Percentiles rank a stretch among this genome's conserved stretches.
Conservation (phyloP, 1,140 invertebrate species). For the Eriosoma lanigerum region DNA sequence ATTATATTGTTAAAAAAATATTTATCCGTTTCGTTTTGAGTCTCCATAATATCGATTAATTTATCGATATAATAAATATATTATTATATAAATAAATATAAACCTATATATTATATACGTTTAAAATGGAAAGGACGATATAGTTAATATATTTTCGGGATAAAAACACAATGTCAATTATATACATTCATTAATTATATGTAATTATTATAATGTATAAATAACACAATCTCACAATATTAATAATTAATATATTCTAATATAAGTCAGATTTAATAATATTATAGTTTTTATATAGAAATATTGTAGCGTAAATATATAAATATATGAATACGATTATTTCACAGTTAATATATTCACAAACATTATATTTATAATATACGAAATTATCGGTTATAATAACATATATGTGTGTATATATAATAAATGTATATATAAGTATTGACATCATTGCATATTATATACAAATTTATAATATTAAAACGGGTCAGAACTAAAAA, state of each 20-base stretch:
- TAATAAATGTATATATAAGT: background rate
- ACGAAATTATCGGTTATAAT: conserved; percentile 11
- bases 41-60: conserved; percentile 25
- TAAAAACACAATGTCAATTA: background rate
- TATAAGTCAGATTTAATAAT: too few species aligned
- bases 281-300: background rate
- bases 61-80: background rate
- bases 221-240: too few species aligned
- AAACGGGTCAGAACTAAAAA: too few species aligned
- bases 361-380: background rate
- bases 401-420: background rate
- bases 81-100: background rate
- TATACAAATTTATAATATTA: too few species aligned
- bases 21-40: conserved; percentile 20
- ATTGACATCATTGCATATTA: too few species aligned
- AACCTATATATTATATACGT: background rate
- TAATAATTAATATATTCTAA: too few species aligned
- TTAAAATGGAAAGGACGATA: background rate
- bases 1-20: background rate
- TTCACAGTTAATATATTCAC: background rate
- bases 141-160: background rate
- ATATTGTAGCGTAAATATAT: background rate
- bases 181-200: too few species aligned
- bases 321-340: background rate
- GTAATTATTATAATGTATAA: too few species aligned